Base-by-base conservation (phyloP, 2,888 invertebrate species). In the Euphydryas editha region DNA sequence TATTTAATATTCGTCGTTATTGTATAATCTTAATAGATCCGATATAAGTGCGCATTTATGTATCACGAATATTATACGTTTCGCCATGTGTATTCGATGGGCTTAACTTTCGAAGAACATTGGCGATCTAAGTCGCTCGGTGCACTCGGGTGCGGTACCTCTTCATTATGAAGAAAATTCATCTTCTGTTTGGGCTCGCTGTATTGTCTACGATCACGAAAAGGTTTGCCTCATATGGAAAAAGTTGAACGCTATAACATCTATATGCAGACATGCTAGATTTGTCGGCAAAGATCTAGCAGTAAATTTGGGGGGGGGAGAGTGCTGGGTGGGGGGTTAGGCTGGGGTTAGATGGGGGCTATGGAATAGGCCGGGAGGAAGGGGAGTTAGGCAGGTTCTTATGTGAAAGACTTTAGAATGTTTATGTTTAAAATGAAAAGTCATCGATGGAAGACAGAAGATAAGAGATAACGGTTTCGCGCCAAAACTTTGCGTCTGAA, bases 41-140 rank as follows among this genome's bases (percentile, higher is more conserved):
- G 54, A 39, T 46, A 51, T 67, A 57, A 59, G 39, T 65, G 69
- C 64, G 69, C 64, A 62, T 65, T 70, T 67, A 65, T 60, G 51
- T 36, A 20, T 13, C 20, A 55, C 36, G 18, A 55, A 18, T 47
- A 44, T 59, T 20, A 47, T 37, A 64, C 39, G 49, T 30, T 59
- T 64, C n/a, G 37, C 13, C 44, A 55, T 49, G 47, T 42, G 63
- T 55, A 30, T 58, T 18, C 11, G 20, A 66, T n/a, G 18, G 42
- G 36, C n/a, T 24, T 36, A 42, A n/a, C 18, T 20, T 30, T 21
- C 15, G 20, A 30, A 47, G 17, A 46, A 17, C 30, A 15, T 46
- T 37, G 39, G 6, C 37, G 8, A 37, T 11, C 24, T 13, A n/a
- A 30, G 17, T 36, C 55, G 17, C 21, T 17, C 37, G 39, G 21